Evolutionary conservation across 2,797 vertebrate species (phyloP).

Genomic region (Hoplostethus atlanticus): DNA sequence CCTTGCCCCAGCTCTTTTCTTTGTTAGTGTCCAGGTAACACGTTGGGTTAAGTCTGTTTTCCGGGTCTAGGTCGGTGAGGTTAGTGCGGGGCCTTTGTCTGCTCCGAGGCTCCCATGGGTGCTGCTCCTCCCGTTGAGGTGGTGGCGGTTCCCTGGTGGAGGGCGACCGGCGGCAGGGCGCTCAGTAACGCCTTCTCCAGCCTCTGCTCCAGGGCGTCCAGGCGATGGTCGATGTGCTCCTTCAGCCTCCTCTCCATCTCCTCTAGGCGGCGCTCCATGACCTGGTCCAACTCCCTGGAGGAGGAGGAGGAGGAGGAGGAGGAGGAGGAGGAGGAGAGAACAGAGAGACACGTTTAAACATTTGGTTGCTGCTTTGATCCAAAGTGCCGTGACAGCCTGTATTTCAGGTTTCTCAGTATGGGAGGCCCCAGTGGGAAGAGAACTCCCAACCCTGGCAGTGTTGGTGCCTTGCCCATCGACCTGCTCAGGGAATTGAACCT

Average conservation of each 20-base stretch:
- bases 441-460: no score
- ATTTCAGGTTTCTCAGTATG: no score
- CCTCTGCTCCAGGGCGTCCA: conserved; percentile 83
- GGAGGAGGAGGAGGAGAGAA: neutral
- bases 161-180: conserved; percentile 44
- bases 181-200: conserved; percentile 76
- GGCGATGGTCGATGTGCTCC: conserved; percentile 82
- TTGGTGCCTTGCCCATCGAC: no score
- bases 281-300: conserved; percentile 68
- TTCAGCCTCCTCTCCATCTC: conserved; percentile 84
- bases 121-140: conserved; percentile 12
- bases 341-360: no score
- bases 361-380: no score
- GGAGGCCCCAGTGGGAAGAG: no score
- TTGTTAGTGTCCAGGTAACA: no score
- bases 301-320: neutral
- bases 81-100: neutral
- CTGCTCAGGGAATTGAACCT: no score
- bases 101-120: neutral
- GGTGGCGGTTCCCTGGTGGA: neutral
- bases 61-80: neutral
- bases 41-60: no score
- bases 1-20: no score
- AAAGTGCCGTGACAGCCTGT: no score
- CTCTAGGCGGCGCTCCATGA: conserved; percentile 79